A percentile compares a stretch with the other conserved stretches of the same genome.
Conservation (phyloP, 37 sponge, comb jelly and placozoan species). For the Oopsacas minuta region DNA sequence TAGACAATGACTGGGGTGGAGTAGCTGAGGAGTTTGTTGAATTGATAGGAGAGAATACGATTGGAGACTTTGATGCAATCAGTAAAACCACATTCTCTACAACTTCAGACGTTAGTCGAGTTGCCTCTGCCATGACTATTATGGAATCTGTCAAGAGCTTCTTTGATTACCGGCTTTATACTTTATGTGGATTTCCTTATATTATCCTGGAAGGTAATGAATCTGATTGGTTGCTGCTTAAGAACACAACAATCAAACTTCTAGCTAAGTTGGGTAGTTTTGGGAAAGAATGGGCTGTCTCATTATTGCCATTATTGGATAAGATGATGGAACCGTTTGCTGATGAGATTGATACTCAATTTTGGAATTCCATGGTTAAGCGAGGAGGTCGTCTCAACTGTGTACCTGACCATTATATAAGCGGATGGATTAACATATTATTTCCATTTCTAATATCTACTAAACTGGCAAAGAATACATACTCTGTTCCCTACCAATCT, state of each 20-base stretch:
- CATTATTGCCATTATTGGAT: not conserved
- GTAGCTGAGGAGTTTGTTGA: not conserved
- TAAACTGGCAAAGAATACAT: not conserved
- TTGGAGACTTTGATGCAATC: not conserved
- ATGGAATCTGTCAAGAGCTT: not conserved
- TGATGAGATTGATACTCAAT: not conserved
- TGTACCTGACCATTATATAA: not conserved
- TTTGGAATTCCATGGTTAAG: not conserved
- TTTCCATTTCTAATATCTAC: not conserved
- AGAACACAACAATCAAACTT: not conserved
- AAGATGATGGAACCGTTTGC: not conserved
- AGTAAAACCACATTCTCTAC: not conserved
- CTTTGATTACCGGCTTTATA: not conserved
- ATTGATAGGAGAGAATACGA: not conserved
- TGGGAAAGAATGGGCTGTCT: not conserved
- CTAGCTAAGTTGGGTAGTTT: not conserved
- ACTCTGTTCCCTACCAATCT: not conserved
- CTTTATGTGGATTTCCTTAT: not conserved
- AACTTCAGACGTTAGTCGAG: not conserved
- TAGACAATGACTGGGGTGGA: not conserved
- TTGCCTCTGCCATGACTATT: not conserved
- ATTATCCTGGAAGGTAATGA: not conserved
- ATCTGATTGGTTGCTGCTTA: not conserved
- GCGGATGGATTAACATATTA: slow-evolving; percentile 7
- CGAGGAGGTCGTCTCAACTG: not conserved